phyloP scores from a whole-genome alignment of 2,113 vertebrate genomes.

The Triplophysa dalaica region DNA sequence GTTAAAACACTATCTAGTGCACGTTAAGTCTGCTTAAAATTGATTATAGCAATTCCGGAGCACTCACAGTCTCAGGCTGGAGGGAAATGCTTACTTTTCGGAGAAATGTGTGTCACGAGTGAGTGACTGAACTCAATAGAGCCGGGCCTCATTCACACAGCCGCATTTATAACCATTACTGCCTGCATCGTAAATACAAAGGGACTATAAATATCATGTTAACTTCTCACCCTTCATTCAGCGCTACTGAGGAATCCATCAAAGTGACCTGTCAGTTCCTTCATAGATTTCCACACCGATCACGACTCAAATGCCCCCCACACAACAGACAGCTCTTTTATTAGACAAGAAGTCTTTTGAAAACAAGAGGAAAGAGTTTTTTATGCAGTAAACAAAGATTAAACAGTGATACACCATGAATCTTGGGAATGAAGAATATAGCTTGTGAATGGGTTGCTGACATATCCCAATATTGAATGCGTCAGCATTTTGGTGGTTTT shows the following conservation, averaged over 20 bases:
- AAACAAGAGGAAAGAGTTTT: not conserved
- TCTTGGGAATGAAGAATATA: not conserved
- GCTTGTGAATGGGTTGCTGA: not conserved
- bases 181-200: constrained; percentile 44
- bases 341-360: not conserved
- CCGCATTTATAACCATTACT: constrained; percentile 56
- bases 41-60: constrained; percentile 58
- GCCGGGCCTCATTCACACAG: constrained; percentile 40
- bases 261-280: constrained; percentile 34
- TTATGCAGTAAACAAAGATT: too few species aligned
- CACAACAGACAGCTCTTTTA: not conserved
- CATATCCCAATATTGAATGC: not conserved
- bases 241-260: constrained; percentile 48
- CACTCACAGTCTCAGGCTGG: constrained; percentile 49
- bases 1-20: constrained; percentile 47
- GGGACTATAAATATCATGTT: constrained; percentile 55
- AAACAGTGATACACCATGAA: too few species aligned
- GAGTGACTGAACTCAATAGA: constrained; percentile 52
- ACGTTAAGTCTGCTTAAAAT: constrained; percentile 58
- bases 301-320: not conserved
- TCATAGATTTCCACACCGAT: constrained; percentile 22
- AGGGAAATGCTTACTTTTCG: constrained; percentile 56
- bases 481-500: not conserved
- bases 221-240: constrained; percentile 57
- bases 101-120: constrained; percentile 55